Evolutionary conservation across 2,888 invertebrate genomes (phyloP).

Genomic region (Drosophila tripunctata): DNA sequence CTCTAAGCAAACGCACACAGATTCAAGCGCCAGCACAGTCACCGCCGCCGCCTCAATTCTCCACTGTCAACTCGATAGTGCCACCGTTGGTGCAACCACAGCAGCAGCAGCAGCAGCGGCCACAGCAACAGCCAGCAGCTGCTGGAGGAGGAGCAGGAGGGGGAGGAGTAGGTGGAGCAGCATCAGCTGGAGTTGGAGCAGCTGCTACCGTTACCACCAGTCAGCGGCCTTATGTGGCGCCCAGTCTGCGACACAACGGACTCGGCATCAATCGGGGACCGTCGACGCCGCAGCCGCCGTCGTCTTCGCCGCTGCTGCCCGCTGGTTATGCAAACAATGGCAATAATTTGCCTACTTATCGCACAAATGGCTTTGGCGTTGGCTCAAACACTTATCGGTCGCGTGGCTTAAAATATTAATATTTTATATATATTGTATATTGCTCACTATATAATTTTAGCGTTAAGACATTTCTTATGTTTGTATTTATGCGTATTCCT

Average conservation of each 20-base stretch:
- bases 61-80: conserved; percentile 60
- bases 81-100: conserved; percentile 41
- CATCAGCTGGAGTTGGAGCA: conserved; percentile 3
- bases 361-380: conserved; percentile 54
- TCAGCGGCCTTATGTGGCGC: conserved; percentile 83
- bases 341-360: conserved; percentile 53
- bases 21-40: conserved; percentile 39
- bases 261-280: conserved; percentile 65
- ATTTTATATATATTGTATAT: conserved; percentile 10
- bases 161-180: conserved; percentile 2
- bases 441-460: conserved; percentile 29
- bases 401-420: conserved; percentile 82
- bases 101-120: background rate
- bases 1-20: conserved; percentile 71
- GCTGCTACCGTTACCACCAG: conserved; percentile 67
- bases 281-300: conserved; percentile 37
- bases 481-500: conserved; percentile 47
- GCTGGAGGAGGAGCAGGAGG: background rate
- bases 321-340: conserved; percentile 24
- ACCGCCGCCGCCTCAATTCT: conserved; percentile 44
- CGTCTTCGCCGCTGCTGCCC: conserved; percentile 17
- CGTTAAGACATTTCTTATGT: conserved; percentile 39
- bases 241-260: conserved; percentile 80
- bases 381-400: conserved; percentile 75
- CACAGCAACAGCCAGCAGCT: conserved; percentile 20